phyloP scores from a whole-genome alignment of 2,888 invertebrate genomes.

The Ophion ventricosus region DNA sequence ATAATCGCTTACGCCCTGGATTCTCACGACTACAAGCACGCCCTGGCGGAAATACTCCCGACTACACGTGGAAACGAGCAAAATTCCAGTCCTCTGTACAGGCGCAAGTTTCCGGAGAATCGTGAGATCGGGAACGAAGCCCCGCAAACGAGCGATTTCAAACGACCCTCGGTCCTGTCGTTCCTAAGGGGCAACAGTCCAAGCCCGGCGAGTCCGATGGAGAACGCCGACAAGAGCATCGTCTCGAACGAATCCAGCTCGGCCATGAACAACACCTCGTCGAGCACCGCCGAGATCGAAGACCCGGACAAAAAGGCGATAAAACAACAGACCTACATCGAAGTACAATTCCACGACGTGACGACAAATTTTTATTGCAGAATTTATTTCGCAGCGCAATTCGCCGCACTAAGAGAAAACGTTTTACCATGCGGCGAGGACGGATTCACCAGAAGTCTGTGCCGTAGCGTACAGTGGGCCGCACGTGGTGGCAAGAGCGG shows the following conservation, averaged over 20 bases:
- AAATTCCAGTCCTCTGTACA: constrained; percentile 84
- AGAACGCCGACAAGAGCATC: constrained; percentile 74
- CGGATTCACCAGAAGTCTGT: constrained; percentile 93
- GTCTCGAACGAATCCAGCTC: constrained; percentile 62
- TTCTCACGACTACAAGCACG: constrained; percentile 88
- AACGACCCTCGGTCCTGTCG: constrained; percentile 79
- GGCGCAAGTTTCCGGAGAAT: constrained; percentile 83
- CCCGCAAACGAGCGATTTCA: constrained; percentile 77
- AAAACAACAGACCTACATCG: constrained; percentile 83
- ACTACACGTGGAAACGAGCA: constrained; percentile 80
- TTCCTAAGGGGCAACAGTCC: constrained; percentile 81
- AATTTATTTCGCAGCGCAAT: constrained; percentile 96
- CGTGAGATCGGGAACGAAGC: constrained; percentile 80
- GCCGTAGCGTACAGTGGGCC: constrained; percentile 94
- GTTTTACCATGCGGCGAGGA: constrained; percentile 88
- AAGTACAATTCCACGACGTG: constrained; percentile 87
- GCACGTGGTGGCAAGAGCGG: constrained; percentile 99
- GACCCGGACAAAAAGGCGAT: constrained; percentile 77
- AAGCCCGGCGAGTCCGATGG: constrained; percentile 78
- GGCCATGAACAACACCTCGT: constrained; percentile 25
- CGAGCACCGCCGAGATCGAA: constrained; percentile 71
- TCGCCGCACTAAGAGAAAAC: constrained; percentile 89
- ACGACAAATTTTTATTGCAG: constrained; percentile 94
- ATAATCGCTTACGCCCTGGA: constrained; percentile 93
- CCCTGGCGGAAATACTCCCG: constrained; percentile 84